Evolutionary conservation across 2,888 invertebrate species (phyloP).

Genomic region (Apamea sordens): DNA sequence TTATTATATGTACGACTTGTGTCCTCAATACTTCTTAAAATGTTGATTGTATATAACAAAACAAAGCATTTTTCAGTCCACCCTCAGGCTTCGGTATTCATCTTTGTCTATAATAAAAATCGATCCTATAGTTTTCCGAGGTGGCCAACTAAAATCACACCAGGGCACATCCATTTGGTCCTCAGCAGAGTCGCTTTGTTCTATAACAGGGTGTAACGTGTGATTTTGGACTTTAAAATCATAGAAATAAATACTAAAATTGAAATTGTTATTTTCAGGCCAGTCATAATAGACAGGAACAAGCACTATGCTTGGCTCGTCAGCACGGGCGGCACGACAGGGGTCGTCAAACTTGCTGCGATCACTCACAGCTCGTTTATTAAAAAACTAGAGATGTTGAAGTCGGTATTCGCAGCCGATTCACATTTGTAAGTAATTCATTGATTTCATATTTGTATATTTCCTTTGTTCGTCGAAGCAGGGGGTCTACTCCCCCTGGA

Average conservation of each 20-base stretch:
- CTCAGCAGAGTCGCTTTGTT: neutral
- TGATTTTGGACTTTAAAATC: neutral
- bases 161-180: neutral
- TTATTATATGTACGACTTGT: too few species aligned
- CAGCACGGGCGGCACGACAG: slow-evolving; percentile 82
- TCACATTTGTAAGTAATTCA: slow-evolving; percentile 19
- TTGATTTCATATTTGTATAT: neutral
- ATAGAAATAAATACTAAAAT: neutral
- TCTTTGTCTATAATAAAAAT: too few species aligned
- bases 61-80: neutral
- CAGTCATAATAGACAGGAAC: slow-evolving; percentile 74
- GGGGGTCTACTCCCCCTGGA: too few species aligned
- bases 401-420: neutral
- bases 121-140: neutral
- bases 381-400: slow-evolving; percentile 59
- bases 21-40: too few species aligned
- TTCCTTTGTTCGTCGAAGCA: neutral
- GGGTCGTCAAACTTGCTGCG: slow-evolving; percentile 78
- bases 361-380: slow-evolving; percentile 72
- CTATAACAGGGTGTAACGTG: neutral
- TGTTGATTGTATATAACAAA: too few species aligned
- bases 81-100: neutral
- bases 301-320: slow-evolving; percentile 76
- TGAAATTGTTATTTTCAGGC: slow-evolving; percentile 70
- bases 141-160: neutral